Evolutionary conservation across 2,888 invertebrate species (phyloP), one percentile per base, ranked within the genome.

Genomic region (Willowsia nigromaculata): DNA sequence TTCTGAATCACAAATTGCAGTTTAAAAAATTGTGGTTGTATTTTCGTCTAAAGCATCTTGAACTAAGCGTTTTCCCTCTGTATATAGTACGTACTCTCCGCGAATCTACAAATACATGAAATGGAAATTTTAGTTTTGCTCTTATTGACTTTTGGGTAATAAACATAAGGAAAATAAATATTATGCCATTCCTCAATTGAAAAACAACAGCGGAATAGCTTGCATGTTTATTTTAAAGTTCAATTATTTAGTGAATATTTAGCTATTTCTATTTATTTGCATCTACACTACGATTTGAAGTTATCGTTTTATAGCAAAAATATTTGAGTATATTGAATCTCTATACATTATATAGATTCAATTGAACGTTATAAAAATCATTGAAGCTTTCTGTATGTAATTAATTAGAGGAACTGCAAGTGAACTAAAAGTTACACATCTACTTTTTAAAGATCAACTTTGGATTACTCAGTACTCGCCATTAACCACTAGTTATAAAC

Each of bases 1-100:
- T 71, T n/a, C 25, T 50, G 76, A 37, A 78, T 78, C 78, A 78
- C 78, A 78, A 30, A 50, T 50, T 47, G 47, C n/a, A 5, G 25
- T 33, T 85, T 47, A 78, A 43, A 83, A 88, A 5, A 83, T 65
- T 33, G 88, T 88, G 0, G 82, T 88, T 53, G 78, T 62, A 47
- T 76, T 88, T 27, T 88, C 88, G 65, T 83, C 88, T 50, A 83
- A 68, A 47, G 83, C 78, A 47, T 84, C 88, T 56, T 76, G 50
- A 22, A 56, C 53, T 88, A 88, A 80, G 65, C 88, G 71, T 84
- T 80, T 11, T 56, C 84, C 88, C 40, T 88, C 83, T 33, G 78
- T 84, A 84, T 50, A 80, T 47, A 84, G 56, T 27, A 88, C 88
- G 88, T 68, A 84, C 56, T 88, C 84, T 88, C 78, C 84, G 84